These are phyloP conservation scores for Octodonta nipae DNA, from an alignment of 2,888 invertebrate species.

Conservation along the genomic window DNA sequence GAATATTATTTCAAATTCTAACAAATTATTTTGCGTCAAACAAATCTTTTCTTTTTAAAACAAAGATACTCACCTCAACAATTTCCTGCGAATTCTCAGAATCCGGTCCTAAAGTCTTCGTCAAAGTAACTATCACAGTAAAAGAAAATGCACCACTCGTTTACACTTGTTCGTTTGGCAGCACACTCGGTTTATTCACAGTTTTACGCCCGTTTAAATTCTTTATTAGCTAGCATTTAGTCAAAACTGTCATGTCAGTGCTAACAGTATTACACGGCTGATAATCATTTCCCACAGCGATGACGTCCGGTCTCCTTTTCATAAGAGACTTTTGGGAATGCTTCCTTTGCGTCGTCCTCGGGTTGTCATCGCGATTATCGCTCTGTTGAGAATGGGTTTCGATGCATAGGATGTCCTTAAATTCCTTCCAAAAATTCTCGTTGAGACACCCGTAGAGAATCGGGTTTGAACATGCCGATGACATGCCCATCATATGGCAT, in stretches of 20 bases:
- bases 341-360: constrained; percentile 36
- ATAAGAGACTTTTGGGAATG: constrained; percentile 23
- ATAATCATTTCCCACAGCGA: constrained; percentile 26
- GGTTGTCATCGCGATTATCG: constrained; percentile 30
- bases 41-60: no score
- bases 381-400: constrained; percentile 23
- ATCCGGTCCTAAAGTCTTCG: no score
- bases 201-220: constrained; percentile 13
- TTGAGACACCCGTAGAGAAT: constrained; percentile 86
- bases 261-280: constrained; percentile 39
- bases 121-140: no score
- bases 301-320: constrained; percentile 17
- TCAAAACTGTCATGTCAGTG: constrained; percentile 36
- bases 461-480: constrained; percentile 83
- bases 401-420: constrained; percentile 62
- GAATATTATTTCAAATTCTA: no score
- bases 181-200: neutral
- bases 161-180: neutral
- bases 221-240: constrained; percentile 34
- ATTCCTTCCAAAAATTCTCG: constrained; percentile 84
- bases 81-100: no score
- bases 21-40: no score
- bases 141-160: neutral
- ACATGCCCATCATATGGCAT: constrained; percentile 51
- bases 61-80: no score